These are phyloP conservation scores for Potamilus streckersoni DNA, from an alignment of 1,140 invertebrate species.

Conservation along the genomic window DNA sequence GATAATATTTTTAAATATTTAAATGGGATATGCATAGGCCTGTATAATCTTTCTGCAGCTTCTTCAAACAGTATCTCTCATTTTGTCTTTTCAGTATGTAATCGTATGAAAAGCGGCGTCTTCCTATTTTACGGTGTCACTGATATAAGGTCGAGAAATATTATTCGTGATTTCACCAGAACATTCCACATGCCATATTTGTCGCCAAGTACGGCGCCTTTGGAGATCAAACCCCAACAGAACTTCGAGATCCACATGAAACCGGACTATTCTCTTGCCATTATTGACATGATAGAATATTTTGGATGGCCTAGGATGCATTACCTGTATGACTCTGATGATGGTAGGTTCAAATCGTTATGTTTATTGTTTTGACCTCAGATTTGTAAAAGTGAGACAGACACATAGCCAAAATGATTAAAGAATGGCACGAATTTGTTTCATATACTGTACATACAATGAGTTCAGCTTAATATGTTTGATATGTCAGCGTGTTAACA, in stretches of 20 bases:
- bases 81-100: conserved; percentile 81
- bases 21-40: no score
- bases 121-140: conserved; percentile 92
- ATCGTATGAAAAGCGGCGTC: conserved; percentile 89
- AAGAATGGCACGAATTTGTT: no score
- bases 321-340: conserved; percentile 95
- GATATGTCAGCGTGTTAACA: no score
- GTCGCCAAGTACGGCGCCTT: conserved; percentile 62
- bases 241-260: conserved; percentile 74
- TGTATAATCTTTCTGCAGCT: no score
- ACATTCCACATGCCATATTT: conserved; percentile 97
- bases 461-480: no score
- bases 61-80: no score
- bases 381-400: background rate
- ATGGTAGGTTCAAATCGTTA: conserved; percentile 79
- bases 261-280: conserved; percentile 91
- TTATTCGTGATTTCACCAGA: conserved; percentile 92
- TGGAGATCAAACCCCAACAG: conserved; percentile 14
- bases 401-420: no score
- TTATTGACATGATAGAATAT: conserved; percentile 90
- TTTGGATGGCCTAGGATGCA: conserved; percentile 94
- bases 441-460: no score
- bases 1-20: no score
- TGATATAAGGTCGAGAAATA: conserved; percentile 91
- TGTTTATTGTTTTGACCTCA: background rate